Evolutionary conservation across 2,888 invertebrate genomes (phyloP).

Genomic region (Frankliniella intonsa): DNA sequence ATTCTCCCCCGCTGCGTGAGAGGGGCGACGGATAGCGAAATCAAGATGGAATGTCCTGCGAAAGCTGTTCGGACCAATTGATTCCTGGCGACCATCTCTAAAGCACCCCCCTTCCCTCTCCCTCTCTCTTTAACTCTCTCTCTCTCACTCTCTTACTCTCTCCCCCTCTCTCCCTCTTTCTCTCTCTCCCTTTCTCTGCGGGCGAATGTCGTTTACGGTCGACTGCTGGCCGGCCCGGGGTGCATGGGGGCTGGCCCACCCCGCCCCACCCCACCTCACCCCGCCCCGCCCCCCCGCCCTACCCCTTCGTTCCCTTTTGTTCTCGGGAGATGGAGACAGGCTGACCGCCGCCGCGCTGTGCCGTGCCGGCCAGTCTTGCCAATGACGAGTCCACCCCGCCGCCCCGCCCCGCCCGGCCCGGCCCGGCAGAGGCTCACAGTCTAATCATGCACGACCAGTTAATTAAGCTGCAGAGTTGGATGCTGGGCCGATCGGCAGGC

Average conservation of each 20-base stretch:
- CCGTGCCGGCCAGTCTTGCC: neutral
- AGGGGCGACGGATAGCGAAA: neutral
- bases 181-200: neutral
- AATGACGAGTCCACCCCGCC: neutral
- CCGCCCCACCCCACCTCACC: too few relatives aligned
- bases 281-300: too few relatives aligned
- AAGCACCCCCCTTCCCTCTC: neutral
- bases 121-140: too few relatives aligned
- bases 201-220: neutral
- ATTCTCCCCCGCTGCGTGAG: neutral
- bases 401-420: neutral
- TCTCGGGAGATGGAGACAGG: neutral
- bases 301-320: neutral
- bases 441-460: conserved; percentile 5
- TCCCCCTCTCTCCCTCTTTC: too few relatives aligned
- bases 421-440: neutral
- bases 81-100: neutral
- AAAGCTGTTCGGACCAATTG: neutral
- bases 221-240: neutral
- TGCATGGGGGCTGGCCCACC: neutral
- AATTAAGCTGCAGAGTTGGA: neutral
- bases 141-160: neutral
- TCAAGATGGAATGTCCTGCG: conserved; percentile 13
- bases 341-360: neutral
- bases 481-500: too few relatives aligned